A percentile compares a stretch with the other conserved stretches of the same genome.
Evolutionary conservation across 2,797 vertebrate genomes (phyloP).

Genomic region (Coccyzus lansbergi): DNA sequence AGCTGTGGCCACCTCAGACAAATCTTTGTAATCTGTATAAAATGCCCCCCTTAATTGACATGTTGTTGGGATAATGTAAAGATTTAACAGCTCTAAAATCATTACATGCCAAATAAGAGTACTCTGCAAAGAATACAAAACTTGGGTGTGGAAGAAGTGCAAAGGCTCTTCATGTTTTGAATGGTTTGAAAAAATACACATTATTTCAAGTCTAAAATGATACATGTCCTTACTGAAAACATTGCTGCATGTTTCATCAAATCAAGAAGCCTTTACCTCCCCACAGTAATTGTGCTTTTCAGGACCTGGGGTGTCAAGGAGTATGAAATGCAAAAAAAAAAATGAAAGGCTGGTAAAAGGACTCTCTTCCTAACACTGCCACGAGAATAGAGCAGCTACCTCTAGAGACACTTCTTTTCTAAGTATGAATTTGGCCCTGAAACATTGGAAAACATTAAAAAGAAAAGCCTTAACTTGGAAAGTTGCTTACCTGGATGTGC

Average conservation of each 20-base stretch:
- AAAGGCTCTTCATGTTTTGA: background rate
- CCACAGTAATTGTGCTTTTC: background rate
- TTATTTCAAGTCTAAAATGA: slow-evolving; percentile 43
- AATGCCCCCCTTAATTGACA: slow-evolving; percentile 78
- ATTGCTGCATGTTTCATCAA: background rate
- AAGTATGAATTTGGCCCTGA: background rate
- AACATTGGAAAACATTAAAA: background rate
- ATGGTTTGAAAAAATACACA: slow-evolving; percentile 28
- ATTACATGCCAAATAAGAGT: slow-evolving; percentile 55
- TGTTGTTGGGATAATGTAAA: slow-evolving; percentile 75
- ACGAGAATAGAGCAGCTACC: background rate
- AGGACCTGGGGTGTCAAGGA: background rate
- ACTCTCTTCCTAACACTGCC: background rate
- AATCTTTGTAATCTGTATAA: slow-evolving; percentile 81
- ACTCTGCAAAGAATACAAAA: slow-evolving; percentile 5
- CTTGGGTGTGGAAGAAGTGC: background rate
- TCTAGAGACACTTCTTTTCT: background rate
- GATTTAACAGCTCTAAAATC: slow-evolving; percentile 71
- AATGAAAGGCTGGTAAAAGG: background rate
- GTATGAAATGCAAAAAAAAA: background rate
- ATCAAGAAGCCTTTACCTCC: background rate
- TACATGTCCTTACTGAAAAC: background rate
- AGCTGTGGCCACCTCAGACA: slow-evolving; percentile 80
- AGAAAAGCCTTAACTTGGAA: background rate
- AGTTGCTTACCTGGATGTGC: background rate